Evolutionary conservation across 2,888 invertebrate species (phyloP), one percentile per base, ranked within the genome.

Genomic region (Sepioteuthis lessoniana): DNA sequence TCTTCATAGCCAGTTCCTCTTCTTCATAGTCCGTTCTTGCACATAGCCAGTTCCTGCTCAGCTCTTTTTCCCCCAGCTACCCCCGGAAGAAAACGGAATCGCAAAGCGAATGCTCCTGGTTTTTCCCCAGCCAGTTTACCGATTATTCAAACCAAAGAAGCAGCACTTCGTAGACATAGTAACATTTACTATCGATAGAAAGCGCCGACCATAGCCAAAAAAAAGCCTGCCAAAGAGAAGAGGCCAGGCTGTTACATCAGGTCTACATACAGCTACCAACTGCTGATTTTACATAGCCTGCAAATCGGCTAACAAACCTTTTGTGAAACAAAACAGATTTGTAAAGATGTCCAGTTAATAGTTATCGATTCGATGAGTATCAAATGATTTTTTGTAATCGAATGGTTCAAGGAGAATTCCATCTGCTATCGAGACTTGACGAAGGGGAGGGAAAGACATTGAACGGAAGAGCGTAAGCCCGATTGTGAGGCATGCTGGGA

Each of bases 401-500:
- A 92, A 16, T 8, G 7, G 47, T 92, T 92, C n/a, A 47, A 47
- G 92, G 42, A 42, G 35, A 47, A 47, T 92, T 47, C 47, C 47
- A n/a, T 42, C 46, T 92, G n/a, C 92, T 28, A 35, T 92, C 92
- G 46, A 47, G 31, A 19, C 13, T 42, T 47, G 47, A 46, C 47
- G n/a, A 92, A 42, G 92, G 92, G 92, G 92, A 92, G 92, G 42
- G 92, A 47, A 47, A 38, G 28, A 92, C n/a, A 47, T 92, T 92
- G 46, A 92, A 92, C 92, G 92, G 92, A 92, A 92, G 46, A 92
- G 92, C 92, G 25, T 92, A 47, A 92, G 92, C 92, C 92, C 47
- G 46, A 92, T 47, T n/a, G 92, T 92, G 47, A 92, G 47, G 92
- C 92, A 92, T 47, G 42, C n/a, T 92, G 92, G 92, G 92, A 92